Base-by-base conservation (phyloP, 2,888 invertebrate species). In the Euzetes globulus region DNA sequence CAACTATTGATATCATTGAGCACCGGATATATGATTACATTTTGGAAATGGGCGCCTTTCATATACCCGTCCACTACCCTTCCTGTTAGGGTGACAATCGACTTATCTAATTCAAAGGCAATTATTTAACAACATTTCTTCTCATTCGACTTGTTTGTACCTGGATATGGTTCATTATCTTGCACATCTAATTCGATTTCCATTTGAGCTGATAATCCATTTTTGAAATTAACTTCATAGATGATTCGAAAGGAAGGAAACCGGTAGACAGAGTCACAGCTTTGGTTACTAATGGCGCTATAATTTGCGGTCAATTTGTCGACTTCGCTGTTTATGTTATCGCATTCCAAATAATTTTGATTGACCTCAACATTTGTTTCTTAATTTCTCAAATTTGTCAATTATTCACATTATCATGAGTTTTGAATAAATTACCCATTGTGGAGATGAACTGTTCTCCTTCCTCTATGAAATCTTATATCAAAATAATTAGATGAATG, bases 251-350 rank as follows among this genome's bases (percentile, higher is more conserved):
- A 60, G 9, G 60, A 7, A 11, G 60, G 27, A n/a, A 60, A 60
- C n/a, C 60, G 29, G n/a, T 60, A 60, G 60, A 60, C 7, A n/a
- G 60, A 33, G 27, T n/a, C 5, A 29, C 60, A 60, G n/a, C 60
- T 60, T 11, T 60, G 17, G n/a, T 60, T 60, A n/a, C 29, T 29
- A 1, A 60, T 29, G 1, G 17, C 25, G 4, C 17, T 33, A 6
- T 17, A 33, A 17, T 60, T 60, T 1, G 60, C n/a, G 29, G 11
- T 60, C 15, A 60, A n/a, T 60, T 60, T 60, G 7, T 60, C 17
- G 29, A 60, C 60, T 3, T 60, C 60, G 17, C 60, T 60, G 60
- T 60, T 60, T 1, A 60, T 60, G 33, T 60, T 60, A 29, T 33
- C 60, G n/a, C 60, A 60, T 27, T 33, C 60, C 27, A 11, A 60